These are phyloP conservation scores for Poeciliopsis occidentalis DNA, from an alignment of 2,113 vertebrate species.

Conservation along the genomic window DNA sequence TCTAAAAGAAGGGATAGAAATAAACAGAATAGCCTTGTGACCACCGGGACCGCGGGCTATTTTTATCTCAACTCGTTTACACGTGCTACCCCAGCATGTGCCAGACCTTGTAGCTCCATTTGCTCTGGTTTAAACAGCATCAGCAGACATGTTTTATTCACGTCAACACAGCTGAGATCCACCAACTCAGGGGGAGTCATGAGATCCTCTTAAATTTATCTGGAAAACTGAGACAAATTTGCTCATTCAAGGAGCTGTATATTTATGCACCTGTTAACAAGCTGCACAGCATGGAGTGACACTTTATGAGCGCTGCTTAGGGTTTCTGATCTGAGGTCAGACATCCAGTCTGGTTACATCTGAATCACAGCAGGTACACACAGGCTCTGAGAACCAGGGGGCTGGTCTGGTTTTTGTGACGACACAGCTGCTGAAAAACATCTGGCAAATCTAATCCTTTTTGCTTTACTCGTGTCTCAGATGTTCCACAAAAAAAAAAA, in stretches of 20 bases:
- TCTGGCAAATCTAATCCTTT: conserved; percentile 38
- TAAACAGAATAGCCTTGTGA: conserved; percentile 35
- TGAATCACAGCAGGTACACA: conserved; percentile 42
- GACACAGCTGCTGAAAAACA: conserved; percentile 6
- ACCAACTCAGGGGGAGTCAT: conserved; percentile 35
- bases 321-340: conserved; percentile 28
- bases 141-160: conserved; percentile 75
- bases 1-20: conserved; percentile 43
- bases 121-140: conserved; percentile 53
- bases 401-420: conserved; percentile 28
- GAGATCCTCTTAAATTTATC: conserved; percentile 5
- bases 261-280: conserved; percentile 23
- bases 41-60: conserved; percentile 49
- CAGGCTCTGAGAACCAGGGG: conserved; percentile 27
- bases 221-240: background rate
- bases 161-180: conserved; percentile 11
- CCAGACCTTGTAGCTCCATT: conserved; percentile 60
- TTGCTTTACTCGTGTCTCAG: background rate
- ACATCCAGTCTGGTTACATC: conserved; percentile 40
- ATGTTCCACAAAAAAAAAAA: conserved; percentile 1
- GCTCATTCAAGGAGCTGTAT: background rate
- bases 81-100: conserved; percentile 68
- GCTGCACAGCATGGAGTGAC: conserved; percentile 8
- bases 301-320: background rate
- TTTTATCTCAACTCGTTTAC: conserved; percentile 63